Evolutionary conservation across 2,888 invertebrate species (phyloP).

Genomic region (Drosophila eohydei): DNA sequence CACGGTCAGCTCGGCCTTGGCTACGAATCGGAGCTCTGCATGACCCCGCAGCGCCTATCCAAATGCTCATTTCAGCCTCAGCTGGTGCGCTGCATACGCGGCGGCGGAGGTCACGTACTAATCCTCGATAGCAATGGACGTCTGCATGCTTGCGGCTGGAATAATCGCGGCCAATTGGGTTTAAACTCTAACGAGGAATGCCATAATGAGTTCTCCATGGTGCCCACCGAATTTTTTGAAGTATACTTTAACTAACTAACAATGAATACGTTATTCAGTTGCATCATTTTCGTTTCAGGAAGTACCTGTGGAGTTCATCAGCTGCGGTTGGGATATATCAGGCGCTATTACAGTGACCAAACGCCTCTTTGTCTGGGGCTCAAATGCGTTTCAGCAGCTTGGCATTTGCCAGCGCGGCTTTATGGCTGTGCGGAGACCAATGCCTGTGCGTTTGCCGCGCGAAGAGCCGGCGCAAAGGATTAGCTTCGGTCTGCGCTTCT

Average conservation of each 20-base stretch:
- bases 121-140: constrained; percentile 89
- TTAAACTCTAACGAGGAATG: constrained; percentile 78
- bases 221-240: constrained; percentile 86
- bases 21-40: constrained; percentile 88
- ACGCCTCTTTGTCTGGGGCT: constrained; percentile 92
- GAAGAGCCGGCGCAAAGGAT: constrained; percentile 77
- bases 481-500: constrained; percentile 83
- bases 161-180: constrained; percentile 90
- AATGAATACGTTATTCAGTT: not conserved
- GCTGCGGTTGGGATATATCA: constrained; percentile 94
- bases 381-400: constrained; percentile 91
- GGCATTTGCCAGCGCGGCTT: constrained; percentile 87
- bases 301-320: constrained; percentile 88
- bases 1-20: constrained; percentile 92
- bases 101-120: constrained; percentile 92
- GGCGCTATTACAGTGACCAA: constrained; percentile 90
- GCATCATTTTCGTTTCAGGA: constrained; percentile 83
- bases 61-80: constrained; percentile 81
- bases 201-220: constrained; percentile 84
- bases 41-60: constrained; percentile 86
- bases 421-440: constrained; percentile 80
- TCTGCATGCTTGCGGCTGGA: constrained; percentile 92
- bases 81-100: constrained; percentile 88
- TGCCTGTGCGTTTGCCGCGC: constrained; percentile 79
- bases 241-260: constrained; percentile 33